Percentiles rank a stretch among this genome's conserved stretches.
Conservation (phyloP, 2,888 invertebrate genomes). For the Mythimna loreyi region DNA sequence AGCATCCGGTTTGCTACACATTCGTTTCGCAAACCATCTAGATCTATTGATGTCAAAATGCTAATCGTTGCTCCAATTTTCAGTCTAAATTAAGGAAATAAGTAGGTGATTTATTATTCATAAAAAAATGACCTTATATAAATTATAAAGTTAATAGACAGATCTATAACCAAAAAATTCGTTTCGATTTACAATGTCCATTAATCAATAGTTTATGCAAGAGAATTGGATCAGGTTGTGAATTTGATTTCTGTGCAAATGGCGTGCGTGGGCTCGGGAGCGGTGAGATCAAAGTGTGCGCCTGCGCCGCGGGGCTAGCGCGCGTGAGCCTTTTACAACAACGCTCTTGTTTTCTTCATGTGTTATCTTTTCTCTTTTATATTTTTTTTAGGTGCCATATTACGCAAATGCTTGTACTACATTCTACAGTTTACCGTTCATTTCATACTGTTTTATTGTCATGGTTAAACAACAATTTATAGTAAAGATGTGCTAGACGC, state of each 20-base stretch:
- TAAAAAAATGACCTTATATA: constrained; percentile 46
- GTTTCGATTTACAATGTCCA: constrained; percentile 44
- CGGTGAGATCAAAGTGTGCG: constrained; percentile 73
- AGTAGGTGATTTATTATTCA: constrained; percentile 35
- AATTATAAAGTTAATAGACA: constrained; percentile 49
- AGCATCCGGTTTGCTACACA: constrained; percentile 25
- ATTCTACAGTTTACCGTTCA: constrained; percentile 50
- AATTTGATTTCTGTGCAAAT: constrained; percentile 77
- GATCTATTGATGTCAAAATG: constrained; percentile 33
- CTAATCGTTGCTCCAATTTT: constrained; percentile 40
- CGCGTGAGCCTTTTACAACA: constrained; percentile 57
- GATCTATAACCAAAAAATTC: constrained; percentile 49
- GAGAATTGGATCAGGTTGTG: constrained; percentile 67
- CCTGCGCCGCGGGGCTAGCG: constrained; percentile 69
- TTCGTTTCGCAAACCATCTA: constrained; percentile 11
- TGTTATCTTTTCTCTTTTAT: constrained; percentile 17
- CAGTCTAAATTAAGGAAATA: constrained; percentile 43
- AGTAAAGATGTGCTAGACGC: constrained; percentile 48
- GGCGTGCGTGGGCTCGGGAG: constrained; percentile 74
- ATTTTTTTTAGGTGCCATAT: constrained; percentile 47
- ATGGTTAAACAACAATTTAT: constrained; percentile 47
- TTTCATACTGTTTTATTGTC: constrained; percentile 50
- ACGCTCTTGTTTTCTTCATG: constrained; percentile 59
- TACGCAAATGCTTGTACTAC: constrained; percentile 54
- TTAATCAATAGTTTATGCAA: constrained; percentile 63